Evolutionary conservation across 2,888 invertebrate species (phyloP), one percentile per base, ranked within the genome.

Genomic region (Apoda limacodes): DNA sequence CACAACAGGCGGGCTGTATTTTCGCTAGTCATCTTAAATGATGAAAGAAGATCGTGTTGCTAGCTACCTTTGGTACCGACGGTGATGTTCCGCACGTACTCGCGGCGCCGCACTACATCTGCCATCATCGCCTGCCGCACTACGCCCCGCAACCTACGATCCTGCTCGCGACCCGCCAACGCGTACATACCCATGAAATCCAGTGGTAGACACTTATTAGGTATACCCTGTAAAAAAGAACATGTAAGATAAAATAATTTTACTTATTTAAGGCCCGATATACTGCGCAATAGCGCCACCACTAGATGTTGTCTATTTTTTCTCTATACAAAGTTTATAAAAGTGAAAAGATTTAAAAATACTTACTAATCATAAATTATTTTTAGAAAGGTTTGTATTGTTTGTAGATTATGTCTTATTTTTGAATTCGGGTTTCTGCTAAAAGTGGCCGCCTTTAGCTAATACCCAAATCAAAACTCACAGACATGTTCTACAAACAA

Each of bases 171-270:
- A 0, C 96, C 97, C 17, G 90, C 92, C 33, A 98, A 76, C 19
- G 92, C 92, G 74, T 98, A 96, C 69, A 93, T 93, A 10, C 95
- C 93, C 95, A 98, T 94, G 78, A 97, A 98, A 76, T 98, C 96
- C 31, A 98, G 80, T 1, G 98, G 98, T 41, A 98, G 82, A 58
- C 93, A 94, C 62, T 93, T 92, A 59, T 91, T 90, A 3, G 94
- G 93, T 44, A 95, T 86, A 39, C 93, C 92, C 71, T 92, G 58
- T 0, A 13, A 33, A 14, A 2, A 30, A 2, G 32, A 4, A 15
- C n/a, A n/a, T n/a, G n/a, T n/a, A n/a, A n/a, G n/a, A n/a, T n/a
- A n/a, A n/a, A n/a, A n/a, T n/a, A n/a, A 5, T 19, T n/a, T 6
- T 5, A 9, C 19, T 6, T 19, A 6, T 6, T 19, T 5, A 6